Evolutionary conservation across 2,888 invertebrate genomes (phyloP).

Genomic region (Amphipyra berbera): DNA sequence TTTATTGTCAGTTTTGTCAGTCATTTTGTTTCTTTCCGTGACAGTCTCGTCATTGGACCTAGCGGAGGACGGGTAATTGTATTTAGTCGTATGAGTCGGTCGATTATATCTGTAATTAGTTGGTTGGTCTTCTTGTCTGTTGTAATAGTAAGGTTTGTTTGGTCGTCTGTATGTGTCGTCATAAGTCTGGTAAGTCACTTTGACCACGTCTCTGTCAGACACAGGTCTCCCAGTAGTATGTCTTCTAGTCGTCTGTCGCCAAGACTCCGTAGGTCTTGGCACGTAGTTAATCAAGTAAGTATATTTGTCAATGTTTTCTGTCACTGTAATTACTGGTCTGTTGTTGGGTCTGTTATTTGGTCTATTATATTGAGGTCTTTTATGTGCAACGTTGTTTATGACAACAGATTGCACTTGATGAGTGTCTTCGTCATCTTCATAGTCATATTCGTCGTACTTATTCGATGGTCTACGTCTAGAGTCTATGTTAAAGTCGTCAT

Average conservation of each 20-base stretch:
- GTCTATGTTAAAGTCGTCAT: constrained; percentile 70
- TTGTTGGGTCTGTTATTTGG: constrained; percentile 45
- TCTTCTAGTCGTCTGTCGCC: constrained; percentile 81
- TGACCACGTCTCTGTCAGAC: constrained; percentile 82
- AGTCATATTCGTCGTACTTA: constrained; percentile 74
- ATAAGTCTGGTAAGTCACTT: constrained; percentile 86
- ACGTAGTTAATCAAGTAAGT: constrained; percentile 88
- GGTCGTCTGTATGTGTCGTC: constrained; percentile 86
- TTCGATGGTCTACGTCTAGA: constrained; percentile 72
- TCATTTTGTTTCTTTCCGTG: constrained; percentile 47
- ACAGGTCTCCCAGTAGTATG: constrained; percentile 53
- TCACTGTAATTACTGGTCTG: constrained; percentile 84
- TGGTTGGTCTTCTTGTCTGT: constrained; percentile 72
- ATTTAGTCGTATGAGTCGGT: constrained; percentile 70
- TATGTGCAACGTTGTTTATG: constrained; percentile 79
- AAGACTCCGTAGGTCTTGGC: constrained; percentile 86
- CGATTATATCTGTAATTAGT: constrained; percentile 70
- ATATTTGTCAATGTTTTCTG: constrained; percentile 86
- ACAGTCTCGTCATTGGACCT: constrained; percentile 78
- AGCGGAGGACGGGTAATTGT: constrained; percentile 76
- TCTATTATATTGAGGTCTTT: constrained; percentile 72
- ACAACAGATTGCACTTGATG: constrained; percentile 84
- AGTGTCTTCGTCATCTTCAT: constrained; percentile 74
- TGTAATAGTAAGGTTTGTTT: constrained; percentile 79
- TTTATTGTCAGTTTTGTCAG: constrained; percentile 56